A percentile compares a stretch with the other conserved stretches of the same genome.
These are phyloP conservation scores for Plutomurus gul DNA, from an alignment of 1,140 invertebrate genomes.

Conservation along the genomic window DNA sequence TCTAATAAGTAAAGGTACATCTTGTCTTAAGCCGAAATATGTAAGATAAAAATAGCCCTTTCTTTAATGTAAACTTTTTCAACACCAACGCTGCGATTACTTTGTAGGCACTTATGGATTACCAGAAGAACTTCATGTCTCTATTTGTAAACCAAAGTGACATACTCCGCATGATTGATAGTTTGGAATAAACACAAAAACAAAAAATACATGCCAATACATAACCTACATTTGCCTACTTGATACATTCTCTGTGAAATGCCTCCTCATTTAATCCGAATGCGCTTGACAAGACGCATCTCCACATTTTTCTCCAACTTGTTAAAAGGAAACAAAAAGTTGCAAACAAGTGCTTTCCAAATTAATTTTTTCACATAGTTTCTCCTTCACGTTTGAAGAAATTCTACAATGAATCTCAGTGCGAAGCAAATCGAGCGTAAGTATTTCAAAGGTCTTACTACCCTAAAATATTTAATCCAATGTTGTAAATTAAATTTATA, in stretches of 20 bases:
- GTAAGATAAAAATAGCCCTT: too few relatives aligned
- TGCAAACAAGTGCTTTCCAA: too few relatives aligned
- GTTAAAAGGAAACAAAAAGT: too few relatives aligned
- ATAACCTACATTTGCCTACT: background rate
- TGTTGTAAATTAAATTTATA: background rate
- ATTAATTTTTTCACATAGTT: background rate
- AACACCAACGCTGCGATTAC: too few relatives aligned
- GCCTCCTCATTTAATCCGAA: background rate
- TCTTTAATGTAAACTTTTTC: too few relatives aligned
- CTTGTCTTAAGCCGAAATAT: too few relatives aligned
- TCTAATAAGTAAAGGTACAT: too few relatives aligned
- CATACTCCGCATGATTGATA: slow-evolving; percentile 3
- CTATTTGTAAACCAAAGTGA: slow-evolving; percentile 11
- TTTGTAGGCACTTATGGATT: background rate
- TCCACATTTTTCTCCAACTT: too few relatives aligned
- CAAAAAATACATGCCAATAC: background rate
- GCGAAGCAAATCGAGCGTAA: background rate
- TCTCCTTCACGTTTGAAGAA: background rate
- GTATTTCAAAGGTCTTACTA: background rate
- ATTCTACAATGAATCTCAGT: background rate
- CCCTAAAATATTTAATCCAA: background rate
- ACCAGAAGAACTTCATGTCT: slow-evolving; percentile 7
- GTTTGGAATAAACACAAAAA: slow-evolving; percentile 6
- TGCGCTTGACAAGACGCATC: too few relatives aligned
- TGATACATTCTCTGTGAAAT: background rate